phyloP scores from a whole-genome alignment of 35 echinoderm and acorn worm species.

The Hemicentrotus pulcherrimus region DNA sequence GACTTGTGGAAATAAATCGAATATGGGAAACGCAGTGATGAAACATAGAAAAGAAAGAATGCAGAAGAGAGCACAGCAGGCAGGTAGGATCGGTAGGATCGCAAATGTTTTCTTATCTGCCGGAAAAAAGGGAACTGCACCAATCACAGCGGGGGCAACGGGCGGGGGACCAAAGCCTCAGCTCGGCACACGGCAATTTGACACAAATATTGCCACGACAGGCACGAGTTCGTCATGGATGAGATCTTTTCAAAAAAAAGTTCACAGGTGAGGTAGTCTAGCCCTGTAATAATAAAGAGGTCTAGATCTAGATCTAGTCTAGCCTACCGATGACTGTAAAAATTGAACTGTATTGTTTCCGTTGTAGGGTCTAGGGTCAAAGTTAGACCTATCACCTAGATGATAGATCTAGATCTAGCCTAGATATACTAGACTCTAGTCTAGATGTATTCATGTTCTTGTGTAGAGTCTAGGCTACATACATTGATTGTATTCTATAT shows the following conservation, averaged over 20 bases:
- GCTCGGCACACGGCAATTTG: neutral
- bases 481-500: too few species aligned
- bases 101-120: slow-evolving; percentile 15
- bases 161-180: too few species aligned
- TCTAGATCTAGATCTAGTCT: neutral
- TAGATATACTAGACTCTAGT: too few species aligned
- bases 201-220: neutral
- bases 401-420: too few species aligned
- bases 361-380: neutral
- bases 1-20: neutral
- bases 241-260: slow-evolving; percentile 14
- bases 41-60: slow-evolving; percentile 22
- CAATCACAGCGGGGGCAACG: neutral
- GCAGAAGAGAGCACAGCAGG: neutral
- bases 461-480: too few species aligned
- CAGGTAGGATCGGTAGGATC: neutral
- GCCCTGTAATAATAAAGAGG: neutral
- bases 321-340: too few species aligned
- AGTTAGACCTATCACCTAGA: too few species aligned
- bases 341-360: too few species aligned
- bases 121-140: neutral
- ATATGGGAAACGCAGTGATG: slow-evolving; percentile 30
- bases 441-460: too few species aligned
- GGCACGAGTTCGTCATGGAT: neutral
- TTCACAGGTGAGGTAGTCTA: neutral